phyloP scores from a whole-genome alignment of 2,113 vertebrate genomes.

The Callopanchax toddi region DNA sequence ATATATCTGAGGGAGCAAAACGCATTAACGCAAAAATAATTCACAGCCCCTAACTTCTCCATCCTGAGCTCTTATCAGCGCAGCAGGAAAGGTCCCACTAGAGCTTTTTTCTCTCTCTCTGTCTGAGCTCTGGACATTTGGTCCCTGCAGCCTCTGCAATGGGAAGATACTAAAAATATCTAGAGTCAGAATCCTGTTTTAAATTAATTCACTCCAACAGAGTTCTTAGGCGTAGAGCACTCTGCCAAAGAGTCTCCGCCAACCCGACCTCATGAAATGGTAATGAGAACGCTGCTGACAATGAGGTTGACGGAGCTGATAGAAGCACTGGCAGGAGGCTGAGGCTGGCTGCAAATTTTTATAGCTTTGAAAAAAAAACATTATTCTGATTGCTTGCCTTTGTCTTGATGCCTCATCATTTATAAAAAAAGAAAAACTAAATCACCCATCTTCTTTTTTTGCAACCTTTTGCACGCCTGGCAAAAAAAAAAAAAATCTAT shows the following conservation, averaged over 20 bases:
- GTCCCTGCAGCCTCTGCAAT: slow-evolving; percentile 28
- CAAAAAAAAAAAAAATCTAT: too few species aligned
- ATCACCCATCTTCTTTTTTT: too few species aligned
- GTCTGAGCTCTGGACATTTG: slow-evolving; percentile 44
- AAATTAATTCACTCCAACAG: slow-evolving; percentile 58
- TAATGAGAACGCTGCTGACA: slow-evolving; percentile 68
- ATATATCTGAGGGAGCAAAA: background rate
- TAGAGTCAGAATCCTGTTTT: slow-evolving; percentile 46
- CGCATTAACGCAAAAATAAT: slow-evolving; percentile 16
- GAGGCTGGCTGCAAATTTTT: slow-evolving; percentile 42
- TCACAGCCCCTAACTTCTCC: slow-evolving; percentile 13
- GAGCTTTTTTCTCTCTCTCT: slow-evolving; percentile 20
- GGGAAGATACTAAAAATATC: slow-evolving; percentile 63
- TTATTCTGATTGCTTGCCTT: slow-evolving; percentile 18
- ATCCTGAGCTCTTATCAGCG: slow-evolving; percentile 33
- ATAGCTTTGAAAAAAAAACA: slow-evolving; percentile 18
- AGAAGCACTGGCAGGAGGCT: slow-evolving; percentile 44
- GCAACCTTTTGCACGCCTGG: too few species aligned
- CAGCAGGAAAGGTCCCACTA: slow-evolving; percentile 12
- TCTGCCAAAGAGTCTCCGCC: slow-evolving; percentile 54
- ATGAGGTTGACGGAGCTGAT: slow-evolving; percentile 42
- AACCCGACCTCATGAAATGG: slow-evolving; percentile 60
- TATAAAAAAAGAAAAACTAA: slow-evolving; percentile 2
- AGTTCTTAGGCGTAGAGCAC: slow-evolving; percentile 45
- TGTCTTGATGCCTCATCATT: slow-evolving; percentile 13